Evolutionary conservation across 2,888 invertebrate species (phyloP).

Genomic region (Agonopterix alstromeriana): DNA sequence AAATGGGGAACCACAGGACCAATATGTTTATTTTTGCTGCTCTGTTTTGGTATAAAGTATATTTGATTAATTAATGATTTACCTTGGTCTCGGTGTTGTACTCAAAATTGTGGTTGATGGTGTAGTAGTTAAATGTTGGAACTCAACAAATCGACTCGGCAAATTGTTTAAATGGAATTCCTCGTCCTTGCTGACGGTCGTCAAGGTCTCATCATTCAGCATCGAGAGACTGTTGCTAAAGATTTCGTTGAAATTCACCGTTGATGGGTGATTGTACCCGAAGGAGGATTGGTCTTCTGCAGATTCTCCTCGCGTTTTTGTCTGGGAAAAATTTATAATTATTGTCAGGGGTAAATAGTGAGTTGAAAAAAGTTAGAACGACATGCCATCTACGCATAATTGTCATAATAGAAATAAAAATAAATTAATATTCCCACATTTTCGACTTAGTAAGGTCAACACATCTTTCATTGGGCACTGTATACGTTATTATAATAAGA

Average conservation of each 20-base stretch:
- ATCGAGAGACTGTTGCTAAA: conserved; percentile 28
- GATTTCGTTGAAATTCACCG: conserved; percentile 41
- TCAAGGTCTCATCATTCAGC: conserved; percentile 19
- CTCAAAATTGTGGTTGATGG: conserved; percentile 9
- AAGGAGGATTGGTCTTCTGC: conserved; percentile 28
- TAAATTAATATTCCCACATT: no score
- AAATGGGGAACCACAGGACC: no score
- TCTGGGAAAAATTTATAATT: conserved; percentile 21
- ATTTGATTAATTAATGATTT: background rate
- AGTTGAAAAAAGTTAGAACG: no score
- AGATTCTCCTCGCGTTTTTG: conserved; percentile 21
- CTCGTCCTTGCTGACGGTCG: conserved; percentile 17
- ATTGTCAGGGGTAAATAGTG: no score
- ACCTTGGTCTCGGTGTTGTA: conserved; percentile 18
- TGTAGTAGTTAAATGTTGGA: conserved; percentile 17
- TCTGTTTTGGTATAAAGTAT: no score
- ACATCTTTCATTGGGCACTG: no score
- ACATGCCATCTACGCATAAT: no score
- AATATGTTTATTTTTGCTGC: no score
- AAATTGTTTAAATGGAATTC: conserved; percentile 22
- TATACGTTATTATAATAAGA: no score
- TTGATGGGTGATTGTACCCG: conserved; percentile 23
- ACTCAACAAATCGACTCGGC: conserved; percentile 29
- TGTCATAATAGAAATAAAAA: no score
- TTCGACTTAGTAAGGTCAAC: no score